These are phyloP conservation scores for Callaeas wilsoni DNA, from an alignment of 2,113 vertebrate genomes.

Conservation along the genomic window DNA sequence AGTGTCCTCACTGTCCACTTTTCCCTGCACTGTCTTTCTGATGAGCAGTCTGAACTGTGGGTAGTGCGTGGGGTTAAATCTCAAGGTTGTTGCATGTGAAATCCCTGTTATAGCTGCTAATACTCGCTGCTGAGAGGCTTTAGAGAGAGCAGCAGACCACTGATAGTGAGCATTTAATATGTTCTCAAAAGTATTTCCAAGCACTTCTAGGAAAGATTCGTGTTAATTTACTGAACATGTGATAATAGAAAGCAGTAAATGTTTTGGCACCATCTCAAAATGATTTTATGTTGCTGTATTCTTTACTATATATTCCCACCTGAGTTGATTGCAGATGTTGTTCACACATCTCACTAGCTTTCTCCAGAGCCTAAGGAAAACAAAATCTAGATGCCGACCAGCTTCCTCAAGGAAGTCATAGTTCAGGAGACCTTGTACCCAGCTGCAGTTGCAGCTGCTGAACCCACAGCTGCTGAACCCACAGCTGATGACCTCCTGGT, in stretches of 20 bases:
- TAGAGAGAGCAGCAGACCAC: neutral
- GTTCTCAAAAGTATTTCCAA: neutral
- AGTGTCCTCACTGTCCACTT: neutral
- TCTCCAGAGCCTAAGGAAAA: neutral
- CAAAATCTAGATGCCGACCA: neutral
- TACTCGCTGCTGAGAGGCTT: neutral
- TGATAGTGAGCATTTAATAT: neutral
- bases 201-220: neutral
- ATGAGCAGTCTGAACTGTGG: neutral
- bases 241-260: neutral
- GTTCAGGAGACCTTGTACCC: neutral
- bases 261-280: neutral
- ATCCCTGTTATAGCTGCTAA: neutral
- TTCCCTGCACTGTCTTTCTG: neutral
- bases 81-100: neutral
- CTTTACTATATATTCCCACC: neutral
- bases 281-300: neutral
- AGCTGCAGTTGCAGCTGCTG: neutral
- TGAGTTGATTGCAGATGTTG: neutral
- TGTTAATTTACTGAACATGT: neutral
- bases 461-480: neutral
- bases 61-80: neutral
- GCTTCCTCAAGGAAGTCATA: neutral
- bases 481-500: neutral
- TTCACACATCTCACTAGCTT: neutral